These are phyloP conservation scores for Apamea anceps DNA, from an alignment of 2,888 invertebrate species.

Conservation along the genomic window DNA sequence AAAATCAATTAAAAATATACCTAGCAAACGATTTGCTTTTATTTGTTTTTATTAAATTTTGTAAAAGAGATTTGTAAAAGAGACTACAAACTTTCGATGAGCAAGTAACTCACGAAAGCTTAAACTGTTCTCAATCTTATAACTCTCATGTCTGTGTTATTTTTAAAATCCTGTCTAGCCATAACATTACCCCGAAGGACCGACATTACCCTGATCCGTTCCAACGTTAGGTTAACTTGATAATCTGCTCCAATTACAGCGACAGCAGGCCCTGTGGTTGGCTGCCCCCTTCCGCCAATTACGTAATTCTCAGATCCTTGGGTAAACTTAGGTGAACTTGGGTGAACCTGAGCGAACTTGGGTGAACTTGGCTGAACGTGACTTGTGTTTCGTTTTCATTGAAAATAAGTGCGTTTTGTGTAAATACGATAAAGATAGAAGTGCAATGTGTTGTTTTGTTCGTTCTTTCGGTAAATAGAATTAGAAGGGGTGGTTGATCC, in stretches of 20 bases:
- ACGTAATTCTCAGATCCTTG: conserved; percentile 58
- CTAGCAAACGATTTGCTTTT: too few species aligned
- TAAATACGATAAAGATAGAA: neutral
- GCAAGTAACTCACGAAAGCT: neutral
- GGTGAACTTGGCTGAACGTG: conserved; percentile 8
- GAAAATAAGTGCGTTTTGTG: conserved; percentile 1
- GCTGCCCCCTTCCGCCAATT: conserved; percentile 69
- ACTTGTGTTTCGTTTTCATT: conserved; percentile 15
- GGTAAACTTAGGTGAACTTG: conserved; percentile 19
- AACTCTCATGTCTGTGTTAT: neutral
- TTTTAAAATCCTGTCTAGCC: neutral
- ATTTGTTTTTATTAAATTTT: too few species aligned
- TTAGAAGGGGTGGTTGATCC: neutral
- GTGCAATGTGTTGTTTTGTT: conserved; percentile 21
- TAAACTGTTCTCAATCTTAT: neutral
- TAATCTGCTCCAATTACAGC: conserved; percentile 69
- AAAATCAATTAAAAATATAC: too few species aligned
- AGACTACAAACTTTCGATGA: neutral
- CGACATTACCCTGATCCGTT: conserved; percentile 15
- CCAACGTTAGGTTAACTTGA: conserved; percentile 54
- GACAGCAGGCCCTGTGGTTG: conserved; percentile 62
- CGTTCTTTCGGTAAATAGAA: conserved; percentile 15
- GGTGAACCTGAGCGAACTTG: conserved; percentile 3
- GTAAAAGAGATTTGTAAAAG: too few species aligned
- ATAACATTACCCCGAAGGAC: neutral